Evolutionary conservation across 2,113 vertebrate genomes (phyloP).

Genomic region (Hippocampus mohnikei): DNA sequence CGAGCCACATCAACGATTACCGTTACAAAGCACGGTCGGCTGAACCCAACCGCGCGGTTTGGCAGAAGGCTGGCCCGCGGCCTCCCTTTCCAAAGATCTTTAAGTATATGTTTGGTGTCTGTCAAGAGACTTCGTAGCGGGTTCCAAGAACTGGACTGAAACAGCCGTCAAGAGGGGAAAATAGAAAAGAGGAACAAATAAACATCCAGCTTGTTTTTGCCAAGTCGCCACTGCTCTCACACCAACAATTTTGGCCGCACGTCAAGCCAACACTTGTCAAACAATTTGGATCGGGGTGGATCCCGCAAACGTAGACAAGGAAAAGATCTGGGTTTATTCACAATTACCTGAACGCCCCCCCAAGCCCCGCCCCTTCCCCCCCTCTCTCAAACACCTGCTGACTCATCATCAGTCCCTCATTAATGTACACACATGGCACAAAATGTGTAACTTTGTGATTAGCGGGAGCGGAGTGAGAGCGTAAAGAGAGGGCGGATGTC

Average conservation of each 20-base stretch:
- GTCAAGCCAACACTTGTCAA: slow-evolving; percentile 36
- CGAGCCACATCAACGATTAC: not conserved
- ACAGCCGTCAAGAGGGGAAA: slow-evolving; percentile 14
- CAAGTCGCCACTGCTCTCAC: slow-evolving; percentile 40
- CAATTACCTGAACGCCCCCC: not conserved
- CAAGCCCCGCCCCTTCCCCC: too few relatives aligned
- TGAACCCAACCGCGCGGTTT: not conserved
- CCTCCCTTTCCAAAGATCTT: slow-evolving; percentile 13
- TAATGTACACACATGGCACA: slow-evolving; percentile 14
- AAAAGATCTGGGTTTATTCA: too few relatives aligned
- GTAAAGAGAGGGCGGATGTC: slow-evolving; percentile 24
- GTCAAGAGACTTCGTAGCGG: slow-evolving; percentile 6
- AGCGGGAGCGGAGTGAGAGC: slow-evolving; percentile 53
- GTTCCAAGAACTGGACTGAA: slow-evolving; percentile 32
- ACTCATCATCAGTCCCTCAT: slow-evolving; percentile 53
- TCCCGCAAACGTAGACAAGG: too few relatives aligned
- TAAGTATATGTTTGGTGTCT: slow-evolving; percentile 10
- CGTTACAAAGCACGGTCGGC: not conserved
- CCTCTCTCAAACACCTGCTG: slow-evolving; percentile 10
- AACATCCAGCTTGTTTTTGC: slow-evolving; percentile 38
- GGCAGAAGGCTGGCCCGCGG: not conserved
- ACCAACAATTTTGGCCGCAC: slow-evolving; percentile 18
- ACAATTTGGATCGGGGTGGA: slow-evolving; percentile 10
- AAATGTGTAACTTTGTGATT: slow-evolving; percentile 46
- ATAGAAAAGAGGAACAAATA: slow-evolving; percentile 15